Percentiles rank a stretch among this genome's conserved stretches.
These are phyloP conservation scores for Trinorchestia longiramus DNA, from an alignment of 1,140 invertebrate species.

Conservation along the genomic window DNA sequence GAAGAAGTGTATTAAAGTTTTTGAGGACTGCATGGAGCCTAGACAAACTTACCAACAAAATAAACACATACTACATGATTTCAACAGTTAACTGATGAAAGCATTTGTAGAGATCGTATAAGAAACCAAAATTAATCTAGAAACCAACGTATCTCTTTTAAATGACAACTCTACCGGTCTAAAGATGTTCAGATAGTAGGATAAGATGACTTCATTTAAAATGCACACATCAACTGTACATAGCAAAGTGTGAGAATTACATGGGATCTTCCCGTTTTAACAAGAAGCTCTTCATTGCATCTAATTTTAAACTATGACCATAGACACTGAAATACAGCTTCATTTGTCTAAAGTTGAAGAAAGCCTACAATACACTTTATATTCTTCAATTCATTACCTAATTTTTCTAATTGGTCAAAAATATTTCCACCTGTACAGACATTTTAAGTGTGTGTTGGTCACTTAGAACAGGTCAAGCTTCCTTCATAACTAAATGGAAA, in stretches of 20 bases:
- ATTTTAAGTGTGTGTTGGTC: background rate
- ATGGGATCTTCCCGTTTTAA: background rate
- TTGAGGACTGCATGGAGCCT: background rate
- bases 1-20: too few relatives aligned
- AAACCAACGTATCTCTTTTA: background rate
- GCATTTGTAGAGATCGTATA: background rate
- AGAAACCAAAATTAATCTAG: background rate
- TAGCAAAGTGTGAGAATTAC: background rate
- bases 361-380: background rate
- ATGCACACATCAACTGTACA: background rate
- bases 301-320: background rate
- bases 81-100: background rate
- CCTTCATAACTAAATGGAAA: too few relatives aligned
- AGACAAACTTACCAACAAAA: background rate
- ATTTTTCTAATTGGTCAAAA: background rate
- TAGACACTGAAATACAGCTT: background rate
- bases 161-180: background rate
- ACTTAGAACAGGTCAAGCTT: background rate
- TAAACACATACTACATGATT: background rate
- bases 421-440: background rate
- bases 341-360: background rate
- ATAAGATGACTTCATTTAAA: background rate
- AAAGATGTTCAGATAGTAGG: background rate
- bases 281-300: background rate
- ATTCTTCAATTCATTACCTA: background rate